Base-by-base conservation (phyloP, 2,888 invertebrate species). In the Leucoma salicis region DNA sequence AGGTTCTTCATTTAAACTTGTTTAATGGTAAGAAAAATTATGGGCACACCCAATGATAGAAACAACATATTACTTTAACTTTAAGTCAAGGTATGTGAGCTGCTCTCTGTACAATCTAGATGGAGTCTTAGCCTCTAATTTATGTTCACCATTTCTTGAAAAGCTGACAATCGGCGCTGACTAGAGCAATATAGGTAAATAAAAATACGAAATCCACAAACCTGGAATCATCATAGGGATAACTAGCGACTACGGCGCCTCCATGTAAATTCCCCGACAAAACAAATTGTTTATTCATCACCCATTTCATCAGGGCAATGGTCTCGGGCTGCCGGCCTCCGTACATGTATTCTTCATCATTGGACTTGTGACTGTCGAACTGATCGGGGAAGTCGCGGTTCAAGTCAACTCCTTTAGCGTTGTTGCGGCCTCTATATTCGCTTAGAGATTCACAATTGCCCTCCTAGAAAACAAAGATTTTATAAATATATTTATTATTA, bases 181-280 rank as follows among this genome's bases (percentile, higher is more conserved):
- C n/a, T n/a, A n/a, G n/a, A n/a, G n/a, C n/a, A n/a, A n/a, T n/a
- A n/a, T n/a, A n/a, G n/a, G n/a, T n/a, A n/a, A n/a, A n/a, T n/a
- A n/a, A n/a, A n/a, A n/a, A n/a, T n/a, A 21, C 8, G 5, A 21
- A 21, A 5, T 8, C 5, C 8, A 21, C 74, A 82, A 86, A 95
- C 95, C 91, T 91, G 11, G 95, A 94, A 77, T 97, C 95, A 81
- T 98, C 99, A 71, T 92, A 99, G 0, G 99, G 99, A 84, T 99
- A 99, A 78, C 99, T 99, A 37, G 98, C 99, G 1, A 99, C 99
- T 0, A 99, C 91, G 24, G 99, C 97, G 2, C 98, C 98, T n/a
- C 97, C 98, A 75, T 98, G 98, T 35, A 98, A 91, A 81, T 98
- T 99, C 1, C 96, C 98, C 0, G 98, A 98, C 35, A 98, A 89